phyloP scores from a whole-genome alignment of 2,113 vertebrate species.

The Oryctolagus cuniculus region DNA sequence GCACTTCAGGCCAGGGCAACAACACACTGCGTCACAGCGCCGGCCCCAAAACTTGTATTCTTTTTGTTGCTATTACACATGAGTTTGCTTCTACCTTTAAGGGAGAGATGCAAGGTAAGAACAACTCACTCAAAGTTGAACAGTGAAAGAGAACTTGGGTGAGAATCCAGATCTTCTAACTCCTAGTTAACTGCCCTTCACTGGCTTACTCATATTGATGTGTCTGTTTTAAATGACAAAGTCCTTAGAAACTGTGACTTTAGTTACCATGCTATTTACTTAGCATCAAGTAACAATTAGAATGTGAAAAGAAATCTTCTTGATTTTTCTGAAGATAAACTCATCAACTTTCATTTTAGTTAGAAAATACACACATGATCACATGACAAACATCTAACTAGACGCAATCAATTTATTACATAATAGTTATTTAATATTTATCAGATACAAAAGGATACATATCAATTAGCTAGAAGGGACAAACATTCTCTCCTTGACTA shows the following conservation, averaged over 20 bases:
- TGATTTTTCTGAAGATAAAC: not conserved
- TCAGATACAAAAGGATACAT: not conserved
- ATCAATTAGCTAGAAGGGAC: not conserved
- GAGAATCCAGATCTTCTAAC: not conserved
- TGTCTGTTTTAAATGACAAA: not conserved
- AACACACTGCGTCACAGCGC: no score
- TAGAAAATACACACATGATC: not conserved
- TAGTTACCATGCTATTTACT: constrained; percentile 30
- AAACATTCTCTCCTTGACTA: not conserved
- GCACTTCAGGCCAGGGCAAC: no score
- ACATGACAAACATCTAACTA: not conserved
- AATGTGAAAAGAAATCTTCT: constrained; percentile 34
- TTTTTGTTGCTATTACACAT: not conserved
- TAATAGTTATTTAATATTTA: not conserved
- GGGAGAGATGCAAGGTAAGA: not conserved
- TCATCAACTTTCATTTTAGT: constrained; percentile 23
- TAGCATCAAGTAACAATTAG: not conserved
- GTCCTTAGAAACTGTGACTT: not conserved
- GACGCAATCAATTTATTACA: not conserved
- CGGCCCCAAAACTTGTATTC: not conserved
- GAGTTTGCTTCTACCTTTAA: not conserved
- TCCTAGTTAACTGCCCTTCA: not conserved
- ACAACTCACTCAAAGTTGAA: not conserved
- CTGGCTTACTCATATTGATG: not conserved
- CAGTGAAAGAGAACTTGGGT: not conserved